Base-by-base conservation (phyloP, 2,888 invertebrate genomes). In the Drosophila mulleri region DNA sequence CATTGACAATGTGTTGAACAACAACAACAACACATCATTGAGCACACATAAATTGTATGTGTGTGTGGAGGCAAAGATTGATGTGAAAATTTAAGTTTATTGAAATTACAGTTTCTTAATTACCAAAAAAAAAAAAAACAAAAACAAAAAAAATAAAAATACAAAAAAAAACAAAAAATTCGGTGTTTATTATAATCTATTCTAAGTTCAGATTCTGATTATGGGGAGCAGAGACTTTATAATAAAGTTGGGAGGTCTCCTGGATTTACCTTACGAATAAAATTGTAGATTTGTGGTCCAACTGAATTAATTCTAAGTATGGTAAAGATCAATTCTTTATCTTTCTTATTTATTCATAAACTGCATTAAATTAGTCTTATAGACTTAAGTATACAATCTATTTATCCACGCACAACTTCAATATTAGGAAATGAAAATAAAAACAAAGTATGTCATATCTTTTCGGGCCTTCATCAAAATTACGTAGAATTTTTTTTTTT, bases 71-170 rank as follows among this genome's bases (percentile, higher is more conserved):
- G 89, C 82, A 87, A 91, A 90, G 90, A 91, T 90, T 90, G 90
- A 91, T 88, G 87, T 90, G 85, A 87, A 84, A 84, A 92, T 92
- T 92, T 92, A 92, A 92, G 92, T 92, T 92, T 92, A 92, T 92
- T 92, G 92, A 92, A 92, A 92, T 92, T 92, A 92, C 92, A 92
- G 92, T 92, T 92, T 92, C 92, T 92, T 92, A 92, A 92, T 92
- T 92, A 92, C 90, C 90, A 90, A 90, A 90, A 91, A 91, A 92
- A 90, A 85, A 82, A 80, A 23, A 23, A 23, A 23, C n/a, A 78
- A 75, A 63, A 72, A 79, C 7, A 41, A 71, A 78, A 48, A 48
- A 60, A 69, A 67, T 18, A 11, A 6, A 65, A 58, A 42, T 45
- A 60, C 42, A 64, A 72, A 78, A 37, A 63, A 69, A 62, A 47